These are phyloP conservation scores for Orgyia antiqua DNA, from an alignment of 2,888 invertebrate genomes.

Conservation along the genomic window DNA sequence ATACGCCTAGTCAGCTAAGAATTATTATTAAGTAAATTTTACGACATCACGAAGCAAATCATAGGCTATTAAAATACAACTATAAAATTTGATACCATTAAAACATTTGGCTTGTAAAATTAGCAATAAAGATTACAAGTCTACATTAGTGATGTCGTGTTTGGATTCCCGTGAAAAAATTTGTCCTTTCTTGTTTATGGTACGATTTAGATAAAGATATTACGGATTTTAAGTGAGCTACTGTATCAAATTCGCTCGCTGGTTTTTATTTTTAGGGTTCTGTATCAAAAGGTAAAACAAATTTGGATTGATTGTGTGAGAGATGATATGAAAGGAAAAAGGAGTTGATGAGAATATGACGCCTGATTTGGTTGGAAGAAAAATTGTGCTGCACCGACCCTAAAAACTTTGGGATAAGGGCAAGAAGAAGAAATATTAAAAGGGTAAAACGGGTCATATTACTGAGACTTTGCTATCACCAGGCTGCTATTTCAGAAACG, in stretches of 20 bases:
- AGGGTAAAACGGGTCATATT: no score
- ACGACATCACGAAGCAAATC: slow-evolving; percentile 1
- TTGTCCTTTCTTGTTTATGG: slow-evolving; percentile 52
- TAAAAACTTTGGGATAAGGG: no score
- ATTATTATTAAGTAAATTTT: neutral
- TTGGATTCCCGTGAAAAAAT: slow-evolving; percentile 37
- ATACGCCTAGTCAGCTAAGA: no score
- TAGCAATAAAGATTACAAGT: slow-evolving; percentile 15
- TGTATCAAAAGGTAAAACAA: no score
- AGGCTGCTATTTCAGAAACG: no score
- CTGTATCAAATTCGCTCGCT: slow-evolving; percentile 65
- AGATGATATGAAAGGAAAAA: no score
- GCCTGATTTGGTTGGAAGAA: no score
- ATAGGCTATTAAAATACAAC: neutral
- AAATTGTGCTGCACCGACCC: no score
- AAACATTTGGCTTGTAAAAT: slow-evolving; percentile 5
- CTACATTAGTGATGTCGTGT: slow-evolving; percentile 22
- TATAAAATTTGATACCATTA: slow-evolving; percentile 1
- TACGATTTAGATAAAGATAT: slow-evolving; percentile 70
- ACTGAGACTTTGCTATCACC: no score
- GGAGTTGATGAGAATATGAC: no score
- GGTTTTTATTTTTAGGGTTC: slow-evolving; percentile 35
- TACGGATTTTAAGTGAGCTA: slow-evolving; percentile 52
- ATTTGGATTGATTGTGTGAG: no score
- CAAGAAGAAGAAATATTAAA: no score